Evolutionary conservation across 2,888 invertebrate genomes (phyloP).

Genomic region (Caenorhabditis sp.): DNA sequence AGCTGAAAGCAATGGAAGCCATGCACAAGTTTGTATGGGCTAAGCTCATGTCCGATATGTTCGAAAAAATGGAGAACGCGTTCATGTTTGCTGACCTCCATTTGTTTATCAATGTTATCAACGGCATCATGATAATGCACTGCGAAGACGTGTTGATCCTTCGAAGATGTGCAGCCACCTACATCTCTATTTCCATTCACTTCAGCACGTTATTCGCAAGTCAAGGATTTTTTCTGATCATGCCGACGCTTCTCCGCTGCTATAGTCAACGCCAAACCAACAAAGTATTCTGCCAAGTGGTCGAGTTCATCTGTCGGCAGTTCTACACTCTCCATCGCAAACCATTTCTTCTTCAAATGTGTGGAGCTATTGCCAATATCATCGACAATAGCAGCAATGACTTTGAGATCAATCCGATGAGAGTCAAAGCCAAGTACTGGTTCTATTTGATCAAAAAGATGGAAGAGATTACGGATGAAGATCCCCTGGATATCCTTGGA

Average conservation of each 20-base stretch:
- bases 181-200: constrained; percentile 96
- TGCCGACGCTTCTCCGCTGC: constrained; percentile 95
- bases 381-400: constrained; percentile 86
- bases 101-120: constrained; percentile 93
- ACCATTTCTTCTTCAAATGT: constrained; percentile 84
- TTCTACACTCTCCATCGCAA: constrained; percentile 94
- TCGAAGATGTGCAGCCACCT: constrained; percentile 93
- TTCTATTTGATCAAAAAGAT: constrained; percentile 93
- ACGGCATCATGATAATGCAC: constrained; percentile 95
- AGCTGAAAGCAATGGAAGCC: constrained; percentile 92
- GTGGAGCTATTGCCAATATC: constrained; percentile 96
- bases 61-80: constrained; percentile 79
- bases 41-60: constrained; percentile 82
- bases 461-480: constrained; percentile 83
- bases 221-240: constrained; percentile 90
- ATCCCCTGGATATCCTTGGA: constrained; percentile 88
- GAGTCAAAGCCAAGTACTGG: constrained; percentile 84
- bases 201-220: constrained; percentile 98
- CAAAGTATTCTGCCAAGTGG: constrained; percentile 92
- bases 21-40: constrained; percentile 99
- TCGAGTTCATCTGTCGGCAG: constrained; percentile 97
- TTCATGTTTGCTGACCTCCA: constrained; percentile 88
- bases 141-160: constrained; percentile 96
- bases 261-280: constrained; percentile 98
- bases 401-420: constrained; percentile 90